Percentiles rank a stretch among this genome's conserved stretches.
phyloP scores from a whole-genome alignment of 1,140 invertebrate species.

The Matsumurasca onukii region DNA sequence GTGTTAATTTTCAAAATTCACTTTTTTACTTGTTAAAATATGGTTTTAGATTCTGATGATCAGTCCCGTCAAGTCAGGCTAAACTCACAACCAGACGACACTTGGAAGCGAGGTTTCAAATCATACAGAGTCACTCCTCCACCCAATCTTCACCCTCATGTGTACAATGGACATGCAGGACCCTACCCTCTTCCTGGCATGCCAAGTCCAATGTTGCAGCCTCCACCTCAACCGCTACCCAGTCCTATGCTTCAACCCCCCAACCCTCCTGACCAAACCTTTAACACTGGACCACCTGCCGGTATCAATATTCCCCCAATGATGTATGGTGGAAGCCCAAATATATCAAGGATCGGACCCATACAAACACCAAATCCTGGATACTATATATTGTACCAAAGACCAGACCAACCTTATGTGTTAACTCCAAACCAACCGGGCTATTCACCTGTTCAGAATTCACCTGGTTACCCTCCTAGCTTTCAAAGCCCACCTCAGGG shows the following conservation, averaged over 20 bases:
- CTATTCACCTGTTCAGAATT: neutral
- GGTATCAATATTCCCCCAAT: constrained; percentile 20
- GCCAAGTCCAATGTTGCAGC: neutral
- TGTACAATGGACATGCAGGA: neutral
- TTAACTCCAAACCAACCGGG: constrained; percentile 15
- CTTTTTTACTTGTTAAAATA: neutral
- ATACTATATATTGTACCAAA: constrained; percentile 8
- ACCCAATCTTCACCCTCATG: neutral
- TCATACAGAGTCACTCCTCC: constrained; percentile 22
- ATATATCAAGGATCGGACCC: neutral
- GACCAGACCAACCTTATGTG: neutral
- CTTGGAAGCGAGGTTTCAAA: constrained; percentile 16
- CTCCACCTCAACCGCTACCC: neutral
- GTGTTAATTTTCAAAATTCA: neutral
- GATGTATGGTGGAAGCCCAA: neutral
- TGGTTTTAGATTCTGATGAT: constrained; percentile 1
- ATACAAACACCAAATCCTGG: constrained; percentile 7
- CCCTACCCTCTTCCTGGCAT: constrained; percentile 1
- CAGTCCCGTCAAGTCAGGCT: neutral
- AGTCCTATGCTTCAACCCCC: constrained; percentile 9
- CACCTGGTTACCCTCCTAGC: too few species aligned
- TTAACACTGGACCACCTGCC: neutral
- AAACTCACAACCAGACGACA: neutral
- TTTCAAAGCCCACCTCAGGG: too few species aligned
- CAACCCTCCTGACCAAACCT: neutral